Base-by-base conservation (phyloP, 2,113 vertebrate genomes). In the Limanda limanda region DNA sequence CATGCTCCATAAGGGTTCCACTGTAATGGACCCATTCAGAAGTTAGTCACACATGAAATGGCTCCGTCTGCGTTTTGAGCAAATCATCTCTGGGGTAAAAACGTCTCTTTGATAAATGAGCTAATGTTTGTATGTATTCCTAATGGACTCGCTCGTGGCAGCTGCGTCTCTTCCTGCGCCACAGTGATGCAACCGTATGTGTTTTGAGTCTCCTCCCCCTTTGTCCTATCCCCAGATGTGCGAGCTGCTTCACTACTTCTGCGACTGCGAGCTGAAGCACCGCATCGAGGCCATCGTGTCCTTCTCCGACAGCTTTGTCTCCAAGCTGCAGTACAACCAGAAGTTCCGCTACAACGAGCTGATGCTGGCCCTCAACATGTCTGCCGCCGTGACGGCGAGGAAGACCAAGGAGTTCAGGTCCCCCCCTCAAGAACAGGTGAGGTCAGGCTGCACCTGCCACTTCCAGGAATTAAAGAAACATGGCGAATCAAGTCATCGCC, bases 361-460 rank as follows among this genome's bases (percentile, higher is more conserved):
- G 74, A 99, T 99, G 98, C 95, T 95, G 91, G 98, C 98, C 40
- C 93, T 99, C 82, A 98, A 99, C 86, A 99, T 99, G 98, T 99
- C 98, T 15, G 98, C 98, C 0, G 98, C 98, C 20, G 89, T 98
- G 20, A 99, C 97, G 0, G 98, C 98, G 51, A 96, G 95, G 86
- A 99, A 99, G 89, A 98, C 98, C 37, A 97, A 94, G 88, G 98
- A 99, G 93, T 99, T 99, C 92, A 95, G 98, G 20, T 99, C 98
- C 7, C 97, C 98, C 20, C 97, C 98, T 5, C 98, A 99, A 89
- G 97, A 99, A 57, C 98, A 99, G 97, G 98, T 99, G 93, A 75
- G 83, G 45, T 2, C 18, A 42, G 25, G 40, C 13, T 20, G 3
- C 1, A 3, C 45, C 57, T 8, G 14, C 23, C 10, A 8, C 40